Percentiles rank a stretch among this genome's conserved stretches.
Evolutionary conservation across 2,888 invertebrate species (phyloP).

Genomic region (Silvanus unidentatus): DNA sequence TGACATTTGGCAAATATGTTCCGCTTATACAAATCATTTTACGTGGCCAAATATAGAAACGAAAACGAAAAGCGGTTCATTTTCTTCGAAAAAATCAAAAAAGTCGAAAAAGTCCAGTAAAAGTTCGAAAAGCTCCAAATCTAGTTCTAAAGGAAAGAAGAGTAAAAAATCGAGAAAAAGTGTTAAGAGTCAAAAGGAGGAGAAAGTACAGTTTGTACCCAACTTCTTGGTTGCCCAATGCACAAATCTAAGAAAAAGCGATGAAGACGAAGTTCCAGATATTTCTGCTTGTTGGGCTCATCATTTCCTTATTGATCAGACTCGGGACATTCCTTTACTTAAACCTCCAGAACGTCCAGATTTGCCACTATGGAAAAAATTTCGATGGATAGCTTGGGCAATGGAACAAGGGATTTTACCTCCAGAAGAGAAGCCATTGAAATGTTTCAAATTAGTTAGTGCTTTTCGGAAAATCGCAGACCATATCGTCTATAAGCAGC

Average conservation of each 20-base stretch:
- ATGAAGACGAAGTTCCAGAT: conserved; percentile 27
- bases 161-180: conserved; percentile 12
- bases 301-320: conserved; percentile 39
- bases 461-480: conserved; percentile 24
- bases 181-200: background rate
- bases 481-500: conserved; percentile 13
- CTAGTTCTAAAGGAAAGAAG: too few relatives aligned
- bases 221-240: conserved; percentile 25
- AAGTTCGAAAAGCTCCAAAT: background rate
- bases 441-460: conserved; percentile 35
- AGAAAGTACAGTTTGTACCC: background rate
- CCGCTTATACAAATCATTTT: conserved; percentile 30
- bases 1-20: conserved; percentile 35
- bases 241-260: conserved; percentile 24
- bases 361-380: conserved; percentile 44
- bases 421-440: conserved; percentile 28
- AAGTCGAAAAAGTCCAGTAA: conserved; percentile 1
- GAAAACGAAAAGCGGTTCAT: background rate
- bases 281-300: conserved; percentile 41
- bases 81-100: background rate
- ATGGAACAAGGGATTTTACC: conserved; percentile 35
- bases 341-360: conserved; percentile 34
- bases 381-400: conserved; percentile 48
- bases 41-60: conserved; percentile 24
- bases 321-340: conserved; percentile 41